Evolutionary conservation across 2,888 invertebrate genomes (phyloP), one percentile per base, ranked within the genome.

Genomic region (Agrochola litura): DNA sequence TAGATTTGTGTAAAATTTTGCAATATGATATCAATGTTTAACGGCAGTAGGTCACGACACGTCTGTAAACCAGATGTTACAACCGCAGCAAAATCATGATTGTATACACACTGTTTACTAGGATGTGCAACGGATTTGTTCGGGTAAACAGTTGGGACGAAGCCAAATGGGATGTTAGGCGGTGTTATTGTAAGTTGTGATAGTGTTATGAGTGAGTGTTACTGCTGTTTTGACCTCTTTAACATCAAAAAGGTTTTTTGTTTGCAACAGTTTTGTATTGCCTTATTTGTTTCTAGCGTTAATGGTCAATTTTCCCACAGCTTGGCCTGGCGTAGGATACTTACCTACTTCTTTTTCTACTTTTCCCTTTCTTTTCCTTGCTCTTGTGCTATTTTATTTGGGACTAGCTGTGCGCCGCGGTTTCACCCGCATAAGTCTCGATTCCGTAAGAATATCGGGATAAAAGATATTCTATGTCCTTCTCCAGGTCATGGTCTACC

Each of bases 51-150:
- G 90, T 91, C 93, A 93, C 92, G 92, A 81, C 81, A 91, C 76
- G 76, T 78, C 86, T 85, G 87, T 78, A 83, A 81, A 88, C 86
- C 92, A 92, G 91, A 92, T 92, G 93, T 91, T 92, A 89, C 90
- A 86, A 86, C 88, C 90, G 86, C 91, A 89, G 86, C 90, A 80
- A 87, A 90, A 92, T 90, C 89, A 85, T 86, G 85, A 73, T 85
- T 58, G 69, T 64, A 64, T 70, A 91, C 88, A 89, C 82, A 90
- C 86, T 49, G 89, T 30, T 12, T 0, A 14, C 9, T 6, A 65
- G 58, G 65, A 82, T 49, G 43, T 43, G 69, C 16, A 75, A 60
- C 69, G 46, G n/a, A 85, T 82, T 58, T 73, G 74, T 69, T 65
- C 41, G 25, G 14, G 9, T 14, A 10, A 2, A 0, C 9, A 43